Base-by-base conservation (phyloP, 2,797 vertebrate genomes). In the Dromococcyx pavoninus region DNA sequence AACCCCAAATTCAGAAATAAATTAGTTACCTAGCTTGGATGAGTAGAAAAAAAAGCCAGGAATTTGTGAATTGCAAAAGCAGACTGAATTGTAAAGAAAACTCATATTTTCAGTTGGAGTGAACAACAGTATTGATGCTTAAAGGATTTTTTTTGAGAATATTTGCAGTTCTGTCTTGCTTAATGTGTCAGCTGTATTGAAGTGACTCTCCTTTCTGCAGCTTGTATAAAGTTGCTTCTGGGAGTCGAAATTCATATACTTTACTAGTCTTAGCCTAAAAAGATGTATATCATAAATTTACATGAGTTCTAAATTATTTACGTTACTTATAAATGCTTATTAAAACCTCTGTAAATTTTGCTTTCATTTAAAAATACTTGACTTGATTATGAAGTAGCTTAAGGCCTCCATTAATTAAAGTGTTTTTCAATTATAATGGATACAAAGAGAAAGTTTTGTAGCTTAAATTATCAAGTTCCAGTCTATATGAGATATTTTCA, bases 251-350 rank as follows among this genome's bases (percentile, higher is more conserved):
- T 86, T 57, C 83, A 78, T 8, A 33, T 58, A 12, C 67, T 86
- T 94, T 84, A 93, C 17, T 35, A 87, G 57, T 50, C 25, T 74
- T 87, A 50, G 44, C 77, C 53, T 88, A 74, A 86, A 90, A 91
- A 84, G 37, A 56, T 37, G 10, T 64, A 23, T 43, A 57, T 61
- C 8, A 86, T 69, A 87, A 73, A 89, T 79, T 91, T 85, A 37
- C 19, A 56, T 21, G 39, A 70, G 25, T 66, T 93, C 32, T 62
- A 66, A 87, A 60, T 60, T 76, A 80, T 85, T 82, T 87, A 37
- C 7, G 9, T 79, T 64, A 17, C 44, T 89, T 86, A 43, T 35
- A 69, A 89, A 74, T 87, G 13, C 22, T 46, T 46, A 21, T 56
- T 77, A 54, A 82, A 77, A 76, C 5, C 28, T 33, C 27, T 32